phyloP scores from a whole-genome alignment of 2,888 invertebrate species.

The Brachynemurus nebulosus region DNA sequence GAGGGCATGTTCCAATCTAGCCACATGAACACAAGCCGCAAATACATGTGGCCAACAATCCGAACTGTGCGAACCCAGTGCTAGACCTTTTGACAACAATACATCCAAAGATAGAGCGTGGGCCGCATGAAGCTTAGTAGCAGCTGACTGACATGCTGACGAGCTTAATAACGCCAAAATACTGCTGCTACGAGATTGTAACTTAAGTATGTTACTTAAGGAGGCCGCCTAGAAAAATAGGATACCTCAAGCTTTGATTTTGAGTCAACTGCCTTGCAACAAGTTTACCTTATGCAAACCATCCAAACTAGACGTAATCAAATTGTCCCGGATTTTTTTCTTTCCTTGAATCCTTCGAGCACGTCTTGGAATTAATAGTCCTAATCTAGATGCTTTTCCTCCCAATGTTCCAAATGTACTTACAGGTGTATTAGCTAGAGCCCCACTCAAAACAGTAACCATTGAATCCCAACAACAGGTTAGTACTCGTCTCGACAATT shows the following conservation, averaged over 20 bases:
- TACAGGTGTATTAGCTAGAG: conserved; percentile 41
- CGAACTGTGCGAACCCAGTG: conserved; percentile 81
- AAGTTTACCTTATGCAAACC: conserved; percentile 86
- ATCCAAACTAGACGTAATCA: conserved; percentile 75
- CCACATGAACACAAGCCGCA: conserved; percentile 83
- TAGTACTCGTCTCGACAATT: conserved; percentile 61
- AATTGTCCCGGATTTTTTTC: conserved; percentile 54
- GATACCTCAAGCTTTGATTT: too few species aligned
- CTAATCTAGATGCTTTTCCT: conserved; percentile 33
- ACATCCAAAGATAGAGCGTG: conserved; percentile 90
- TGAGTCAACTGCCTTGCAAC: too few species aligned
- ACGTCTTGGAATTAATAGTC: conserved; percentile 42
- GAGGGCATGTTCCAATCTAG: conserved; percentile 78
- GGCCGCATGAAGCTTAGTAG: conserved; percentile 51
- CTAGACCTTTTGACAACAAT: conserved; percentile 63
- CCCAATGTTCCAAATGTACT: conserved; percentile 26
- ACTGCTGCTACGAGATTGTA: conserved; percentile 83
- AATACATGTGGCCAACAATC: conserved; percentile 96
- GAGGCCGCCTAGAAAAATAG: too few species aligned
- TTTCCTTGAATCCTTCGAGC: conserved; percentile 35
- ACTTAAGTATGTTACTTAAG: conserved; percentile 72
- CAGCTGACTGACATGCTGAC: conserved; percentile 59
- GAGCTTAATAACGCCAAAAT: conserved; percentile 76
- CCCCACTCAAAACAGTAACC: conserved; percentile 73
- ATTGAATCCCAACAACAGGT: conserved; percentile 89